phyloP scores from a whole-genome alignment of 2,797 vertebrate genomes.

The Squalus acanthias region DNA sequence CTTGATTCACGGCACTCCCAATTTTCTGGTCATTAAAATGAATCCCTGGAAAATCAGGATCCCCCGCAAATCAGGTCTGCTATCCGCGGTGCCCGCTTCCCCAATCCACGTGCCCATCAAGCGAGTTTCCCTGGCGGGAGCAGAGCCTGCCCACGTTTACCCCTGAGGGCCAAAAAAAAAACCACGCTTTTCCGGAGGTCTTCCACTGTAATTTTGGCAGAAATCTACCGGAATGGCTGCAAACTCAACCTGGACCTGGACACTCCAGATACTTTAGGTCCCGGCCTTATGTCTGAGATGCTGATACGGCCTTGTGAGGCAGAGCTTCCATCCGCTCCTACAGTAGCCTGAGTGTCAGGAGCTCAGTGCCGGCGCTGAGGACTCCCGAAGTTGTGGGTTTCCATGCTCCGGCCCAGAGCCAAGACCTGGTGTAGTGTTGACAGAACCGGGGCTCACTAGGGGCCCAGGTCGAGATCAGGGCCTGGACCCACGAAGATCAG shows the following conservation, averaged over 20 bases:
- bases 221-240: neutral
- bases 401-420: neutral
- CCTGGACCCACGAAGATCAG: neutral
- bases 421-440: neutral
- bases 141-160: too few species aligned
- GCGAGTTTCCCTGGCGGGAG: neutral
- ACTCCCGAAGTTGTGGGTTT: neutral
- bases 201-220: neutral
- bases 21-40: neutral
- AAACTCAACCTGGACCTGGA: neutral
- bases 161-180: neutral
- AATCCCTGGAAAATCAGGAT: neutral
- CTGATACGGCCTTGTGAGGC: neutral
- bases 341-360: neutral
- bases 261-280: neutral
- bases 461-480: neutral
- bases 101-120: neutral
- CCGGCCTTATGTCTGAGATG: neutral
- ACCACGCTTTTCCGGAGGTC: neutral
- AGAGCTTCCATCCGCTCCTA: neutral
- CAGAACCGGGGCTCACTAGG: neutral
- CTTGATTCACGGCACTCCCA: neutral
- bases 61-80: neutral
- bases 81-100: neutral
- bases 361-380: neutral